These are phyloP conservation scores for Platanista minor DNA, from an alignment of 2,113 vertebrate genomes.

Conservation along the genomic window DNA sequence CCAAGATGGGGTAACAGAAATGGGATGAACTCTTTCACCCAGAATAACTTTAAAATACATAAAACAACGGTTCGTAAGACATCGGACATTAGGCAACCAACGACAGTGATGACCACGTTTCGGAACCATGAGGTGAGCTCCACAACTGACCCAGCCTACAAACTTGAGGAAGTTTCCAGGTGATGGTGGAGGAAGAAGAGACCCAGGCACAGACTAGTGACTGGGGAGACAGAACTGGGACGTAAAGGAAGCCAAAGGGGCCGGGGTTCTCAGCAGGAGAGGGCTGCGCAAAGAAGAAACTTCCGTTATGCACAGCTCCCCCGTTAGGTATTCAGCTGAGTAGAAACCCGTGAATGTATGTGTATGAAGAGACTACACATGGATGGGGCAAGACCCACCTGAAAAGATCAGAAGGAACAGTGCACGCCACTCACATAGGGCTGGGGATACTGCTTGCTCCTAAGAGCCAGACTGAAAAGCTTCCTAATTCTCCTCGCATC, in stretches of 20 bases:
- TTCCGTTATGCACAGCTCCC: fast-evolving
- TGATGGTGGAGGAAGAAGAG: fast-evolving
- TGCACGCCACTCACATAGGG: fast-evolving
- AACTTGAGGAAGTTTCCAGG: not conserved
- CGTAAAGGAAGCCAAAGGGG: not conserved
- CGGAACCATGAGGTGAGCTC: not conserved
- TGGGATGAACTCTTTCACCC: not conserved
- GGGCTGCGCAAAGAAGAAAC: too few relatives aligned
- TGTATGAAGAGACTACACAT: not conserved
- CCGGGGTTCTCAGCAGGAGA: not conserved
- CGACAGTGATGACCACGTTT: too few relatives aligned
- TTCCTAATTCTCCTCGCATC: too few relatives aligned
- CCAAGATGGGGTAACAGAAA: not conserved
- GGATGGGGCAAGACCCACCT: not conserved
- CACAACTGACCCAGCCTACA: not conserved
- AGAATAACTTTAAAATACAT: not conserved
- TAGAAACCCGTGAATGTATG: fast-evolving
- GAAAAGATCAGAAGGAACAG: not conserved
- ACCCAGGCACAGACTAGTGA: not conserved
- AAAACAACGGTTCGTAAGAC: not conserved
- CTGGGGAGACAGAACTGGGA: not conserved
- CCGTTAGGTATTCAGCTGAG: fast-evolving
- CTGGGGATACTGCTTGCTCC: fast-evolving
- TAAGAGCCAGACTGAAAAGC: not conserved
- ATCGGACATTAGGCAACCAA: not conserved